These are phyloP conservation scores for Glareola pratincola DNA, from an alignment of 2,113 vertebrate species.

Conservation along the genomic window DNA sequence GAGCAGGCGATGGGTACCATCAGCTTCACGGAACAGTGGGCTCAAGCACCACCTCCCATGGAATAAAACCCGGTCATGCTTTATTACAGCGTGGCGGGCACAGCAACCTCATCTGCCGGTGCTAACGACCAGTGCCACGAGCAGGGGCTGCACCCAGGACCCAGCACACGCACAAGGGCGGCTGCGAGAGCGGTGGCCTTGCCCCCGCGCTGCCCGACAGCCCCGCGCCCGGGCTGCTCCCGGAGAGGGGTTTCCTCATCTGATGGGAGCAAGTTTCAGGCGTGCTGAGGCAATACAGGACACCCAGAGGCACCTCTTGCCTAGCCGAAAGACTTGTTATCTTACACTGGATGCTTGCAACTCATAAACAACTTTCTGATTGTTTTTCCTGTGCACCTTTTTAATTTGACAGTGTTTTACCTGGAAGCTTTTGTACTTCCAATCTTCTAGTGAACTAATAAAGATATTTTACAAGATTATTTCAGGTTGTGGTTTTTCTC, in stretches of 20 bases:
- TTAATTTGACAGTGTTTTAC: background rate
- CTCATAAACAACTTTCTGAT: background rate
- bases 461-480: conserved; percentile 30
- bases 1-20: background rate
- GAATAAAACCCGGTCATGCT: background rate
- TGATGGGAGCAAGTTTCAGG: background rate
- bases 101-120: background rate
- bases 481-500: background rate
- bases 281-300: background rate
- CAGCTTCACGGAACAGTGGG: background rate
- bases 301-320: background rate
- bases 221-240: background rate
- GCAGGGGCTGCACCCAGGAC: background rate
- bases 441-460: background rate
- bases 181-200: background rate
- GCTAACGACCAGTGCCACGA: background rate
- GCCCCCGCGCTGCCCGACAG: rapidly evolving
- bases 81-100: background rate
- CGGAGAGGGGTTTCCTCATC: background rate
- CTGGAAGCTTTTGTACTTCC: conserved; percentile 43
- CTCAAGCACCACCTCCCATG: rapidly evolving
- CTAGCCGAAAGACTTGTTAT: background rate
- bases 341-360: background rate
- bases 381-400: background rate
- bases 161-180: background rate